Base-by-base conservation (phyloP, 2,888 invertebrate species). In the Zelleria hepariella region DNA sequence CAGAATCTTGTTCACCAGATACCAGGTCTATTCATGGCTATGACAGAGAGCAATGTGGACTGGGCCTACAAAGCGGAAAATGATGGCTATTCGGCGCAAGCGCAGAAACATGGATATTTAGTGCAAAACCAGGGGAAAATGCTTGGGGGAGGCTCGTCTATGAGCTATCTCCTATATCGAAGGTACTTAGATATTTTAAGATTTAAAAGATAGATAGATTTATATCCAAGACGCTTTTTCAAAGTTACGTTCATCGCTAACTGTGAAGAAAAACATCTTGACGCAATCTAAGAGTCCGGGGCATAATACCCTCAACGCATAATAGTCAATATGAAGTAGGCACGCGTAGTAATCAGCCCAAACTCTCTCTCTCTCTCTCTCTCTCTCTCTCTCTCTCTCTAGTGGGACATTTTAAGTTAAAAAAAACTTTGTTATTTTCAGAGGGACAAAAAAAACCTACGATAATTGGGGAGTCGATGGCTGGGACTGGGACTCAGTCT, bases 111-210 rank as follows among this genome's bases (percentile, higher is more conserved):
- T 15, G 10, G 53, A 49, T 24, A 25, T 15, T 15, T 58, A 10
- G 18, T 42, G 20, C 58, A 42, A 7, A 26, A 23, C n/a, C 24
- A 27, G 6, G 59, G 55, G 2, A 59, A 59, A 20, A 59, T 55
- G 59, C 48, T 59, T 10, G 59, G 59, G 6, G 54, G 57, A 25
- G 32, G 59, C 5, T 59, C 59, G 6, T 47, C 54, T 15, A 20
- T 54, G 26, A 32, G 21, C 23, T 53, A 47, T 20, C 63, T 62
- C 73, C 8, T 61, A 67, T 20, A 71, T 71, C 4, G 66, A 67
- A 47, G 62, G 64, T 15, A 56, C 62, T 7, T 10, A 32, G 32
- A 32, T 32, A 10, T 32, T 32, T 32, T 32, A 32, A 7, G 32
- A 32, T 32, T 6, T 6, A 48, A 18, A 32, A 32, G 7, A 32